Conservation (phyloP, 2,888 invertebrate genomes). For the Diogma glabrata region DNA sequence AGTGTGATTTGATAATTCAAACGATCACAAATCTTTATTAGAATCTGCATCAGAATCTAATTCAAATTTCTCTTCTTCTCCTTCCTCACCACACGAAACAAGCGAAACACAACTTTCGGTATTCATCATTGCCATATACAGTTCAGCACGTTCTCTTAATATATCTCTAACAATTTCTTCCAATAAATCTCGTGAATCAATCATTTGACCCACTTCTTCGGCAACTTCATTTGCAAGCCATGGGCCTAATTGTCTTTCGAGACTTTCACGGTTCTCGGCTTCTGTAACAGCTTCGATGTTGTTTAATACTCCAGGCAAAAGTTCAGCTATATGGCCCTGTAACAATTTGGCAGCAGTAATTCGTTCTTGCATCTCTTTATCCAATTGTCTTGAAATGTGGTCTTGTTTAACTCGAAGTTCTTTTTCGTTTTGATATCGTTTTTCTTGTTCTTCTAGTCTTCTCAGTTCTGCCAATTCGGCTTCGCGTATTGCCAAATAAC, state of each 20-base stretch:
- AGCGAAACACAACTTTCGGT: constrained; percentile 27
- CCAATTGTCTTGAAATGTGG: constrained; percentile 47
- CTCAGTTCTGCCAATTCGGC: constrained; percentile 73
- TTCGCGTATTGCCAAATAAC: constrained; percentile 47
- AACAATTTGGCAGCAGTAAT: constrained; percentile 72
- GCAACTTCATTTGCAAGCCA: constrained; percentile 78
- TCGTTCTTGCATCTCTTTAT: constrained; percentile 66
- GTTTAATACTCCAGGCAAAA: constrained; percentile 73
- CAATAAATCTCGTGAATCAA: constrained; percentile 69
- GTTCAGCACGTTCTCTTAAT: constrained; percentile 58
- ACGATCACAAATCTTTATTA: constrained; percentile 6
- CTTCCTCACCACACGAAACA: constrained; percentile 8
- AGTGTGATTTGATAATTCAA: no score
- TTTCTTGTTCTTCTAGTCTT: constrained; percentile 68
- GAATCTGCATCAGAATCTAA: no score
- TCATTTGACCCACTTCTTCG: constrained; percentile 65
- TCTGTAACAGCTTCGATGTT: constrained; percentile 45
- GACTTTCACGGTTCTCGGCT: constrained; percentile 40
- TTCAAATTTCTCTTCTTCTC: neutral
- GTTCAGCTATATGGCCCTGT: constrained; percentile 75
- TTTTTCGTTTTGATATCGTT: constrained; percentile 56
- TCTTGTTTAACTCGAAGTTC: constrained; percentile 62
- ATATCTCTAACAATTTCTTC: constrained; percentile 70
- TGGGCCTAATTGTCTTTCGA: constrained; percentile 57
- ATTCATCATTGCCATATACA: constrained; percentile 40